Percentiles rank a stretch among this genome's conserved stretches.
These are phyloP conservation scores for Pongo pygmaeus DNA, from an alignment of 2,113 vertebrate genomes.

Conservation along the genomic window DNA sequence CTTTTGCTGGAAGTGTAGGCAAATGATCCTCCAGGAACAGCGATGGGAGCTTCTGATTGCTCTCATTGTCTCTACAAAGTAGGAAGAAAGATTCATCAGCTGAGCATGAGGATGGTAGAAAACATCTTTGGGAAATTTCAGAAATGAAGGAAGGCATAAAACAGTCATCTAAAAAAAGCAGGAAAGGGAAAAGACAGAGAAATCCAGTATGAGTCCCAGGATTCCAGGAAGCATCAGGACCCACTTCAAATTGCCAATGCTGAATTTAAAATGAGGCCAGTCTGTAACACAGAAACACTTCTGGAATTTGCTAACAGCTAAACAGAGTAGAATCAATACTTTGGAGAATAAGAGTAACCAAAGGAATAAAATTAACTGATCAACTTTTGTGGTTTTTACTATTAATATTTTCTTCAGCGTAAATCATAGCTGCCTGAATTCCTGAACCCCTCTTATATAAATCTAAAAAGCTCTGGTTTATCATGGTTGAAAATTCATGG, in stretches of 20 bases:
- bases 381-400: background rate
- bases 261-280: background rate
- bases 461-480: background rate
- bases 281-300: background rate
- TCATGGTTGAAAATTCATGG: background rate
- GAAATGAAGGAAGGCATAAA: background rate
- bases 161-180: background rate
- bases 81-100: background rate
- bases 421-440: background rate
- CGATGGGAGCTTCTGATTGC: background rate
- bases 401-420: background rate
- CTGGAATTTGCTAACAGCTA: conserved; percentile 47
- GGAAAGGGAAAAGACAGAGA: background rate
- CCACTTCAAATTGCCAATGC: background rate
- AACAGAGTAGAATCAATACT: conserved; percentile 4
- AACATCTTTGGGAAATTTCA: background rate
- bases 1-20: background rate
- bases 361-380: background rate
- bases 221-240: background rate
- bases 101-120: background rate
- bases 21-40: background rate
- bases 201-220: background rate
- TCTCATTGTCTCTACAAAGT: background rate
- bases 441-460: background rate
- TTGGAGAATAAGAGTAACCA: background rate